Evolutionary conservation across 2,113 vertebrate species (phyloP).

Genomic region (Cyrtonyx montezumae): DNA sequence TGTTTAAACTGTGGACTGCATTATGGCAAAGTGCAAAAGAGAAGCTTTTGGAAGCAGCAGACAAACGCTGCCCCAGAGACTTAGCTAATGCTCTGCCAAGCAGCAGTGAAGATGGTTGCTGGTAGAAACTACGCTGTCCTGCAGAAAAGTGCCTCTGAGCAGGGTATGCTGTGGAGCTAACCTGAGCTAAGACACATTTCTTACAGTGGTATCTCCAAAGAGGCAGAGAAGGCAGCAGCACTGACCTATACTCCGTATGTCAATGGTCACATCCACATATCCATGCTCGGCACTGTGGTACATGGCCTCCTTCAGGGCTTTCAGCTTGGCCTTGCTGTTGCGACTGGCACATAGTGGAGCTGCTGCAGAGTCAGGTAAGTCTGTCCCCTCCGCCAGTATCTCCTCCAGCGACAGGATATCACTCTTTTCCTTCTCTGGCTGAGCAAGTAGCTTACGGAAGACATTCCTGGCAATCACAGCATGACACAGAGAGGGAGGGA

Average conservation of each 20-base stretch:
- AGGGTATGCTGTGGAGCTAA: neutral
- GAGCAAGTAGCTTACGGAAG: conserved; percentile 94
- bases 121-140: neutral
- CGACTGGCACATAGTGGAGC: conserved; percentile 87
- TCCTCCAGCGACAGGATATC: conserved; percentile 96
- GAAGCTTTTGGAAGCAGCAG: neutral
- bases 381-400: conserved; percentile 94
- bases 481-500: conserved; percentile 31
- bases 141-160: neutral
- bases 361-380: conserved; percentile 84
- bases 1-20: neutral
- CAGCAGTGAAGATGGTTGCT: neutral
- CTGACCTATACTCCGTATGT: conserved; percentile 94
- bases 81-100: neutral
- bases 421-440: conserved; percentile 92
- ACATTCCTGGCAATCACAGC: conserved; percentile 87
- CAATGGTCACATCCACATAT: conserved; percentile 95
- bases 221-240: neutral
- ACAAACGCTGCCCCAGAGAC: neutral
- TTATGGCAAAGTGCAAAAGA: neutral
- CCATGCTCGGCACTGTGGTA: conserved; percentile 97
- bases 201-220: rapidly evolving
- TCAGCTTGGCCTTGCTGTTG: conserved; percentile 93
- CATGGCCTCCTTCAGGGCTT: conserved; percentile 96
- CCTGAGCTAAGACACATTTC: rapidly evolving